These are phyloP conservation scores for Etheostoma nigrum DNA, from an alignment of 2,797 vertebrate species.

Conservation along the genomic window DNA sequence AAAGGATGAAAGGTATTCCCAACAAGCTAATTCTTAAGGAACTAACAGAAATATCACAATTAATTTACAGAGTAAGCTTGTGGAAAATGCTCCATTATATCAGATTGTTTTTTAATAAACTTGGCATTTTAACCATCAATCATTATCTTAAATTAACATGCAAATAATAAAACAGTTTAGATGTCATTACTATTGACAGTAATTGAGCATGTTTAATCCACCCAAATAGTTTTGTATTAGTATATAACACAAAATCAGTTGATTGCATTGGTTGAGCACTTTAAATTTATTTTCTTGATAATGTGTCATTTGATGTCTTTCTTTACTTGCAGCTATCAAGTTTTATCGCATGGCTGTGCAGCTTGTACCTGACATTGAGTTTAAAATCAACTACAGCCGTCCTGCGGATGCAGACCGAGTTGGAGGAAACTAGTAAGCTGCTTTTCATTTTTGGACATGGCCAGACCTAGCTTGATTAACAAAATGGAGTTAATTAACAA, in stretches of 20 bases:
- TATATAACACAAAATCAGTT: not conserved
- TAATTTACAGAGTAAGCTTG: not conserved
- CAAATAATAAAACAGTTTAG: not conserved
- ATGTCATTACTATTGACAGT: not conserved
- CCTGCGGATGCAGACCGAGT: conserved; percentile 90
- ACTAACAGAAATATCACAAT: not conserved
- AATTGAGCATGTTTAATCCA: not conserved
- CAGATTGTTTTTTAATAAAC: not conserved
- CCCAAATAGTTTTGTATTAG: not conserved
- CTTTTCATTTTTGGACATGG: not conserved
- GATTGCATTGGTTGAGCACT: not conserved
- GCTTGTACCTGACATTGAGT: conserved; percentile 98
- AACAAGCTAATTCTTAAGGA: not conserved
- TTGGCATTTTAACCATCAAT: not conserved
- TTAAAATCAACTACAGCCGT: conserved; percentile 95
- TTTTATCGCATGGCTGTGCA: conserved; percentile 99
- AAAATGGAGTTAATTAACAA: not conserved
- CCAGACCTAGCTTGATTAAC: too few relatives aligned
- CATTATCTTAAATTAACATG: not conserved
- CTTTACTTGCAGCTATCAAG: conserved; percentile 93
- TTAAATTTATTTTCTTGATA: not conserved
- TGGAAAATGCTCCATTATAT: not conserved
- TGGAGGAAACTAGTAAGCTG: conserved; percentile 91
- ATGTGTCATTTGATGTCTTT: conserved; percentile 58
- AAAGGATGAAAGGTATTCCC: not conserved